phyloP scores from a whole-genome alignment of 2,113 vertebrate species.

The Atherinomorus stipes region DNA sequence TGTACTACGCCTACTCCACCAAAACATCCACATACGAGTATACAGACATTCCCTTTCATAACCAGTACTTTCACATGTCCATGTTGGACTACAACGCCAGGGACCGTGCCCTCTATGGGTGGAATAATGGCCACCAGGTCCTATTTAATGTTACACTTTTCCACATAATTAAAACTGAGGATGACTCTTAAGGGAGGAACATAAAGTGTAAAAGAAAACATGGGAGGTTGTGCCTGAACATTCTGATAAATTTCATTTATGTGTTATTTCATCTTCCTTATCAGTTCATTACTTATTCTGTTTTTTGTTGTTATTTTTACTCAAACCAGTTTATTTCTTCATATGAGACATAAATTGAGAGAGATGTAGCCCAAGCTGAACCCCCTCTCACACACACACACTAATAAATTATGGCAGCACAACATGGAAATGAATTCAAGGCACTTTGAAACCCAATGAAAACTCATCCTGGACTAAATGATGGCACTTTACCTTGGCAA shows the following conservation, averaged over 20 bases:
- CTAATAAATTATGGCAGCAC: not conserved
- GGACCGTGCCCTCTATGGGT: conserved; percentile 95
- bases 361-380: not conserved
- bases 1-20: conserved; percentile 97
- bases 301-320: not conserved
- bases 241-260: conserved; percentile 12
- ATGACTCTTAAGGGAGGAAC: conserved; percentile 85
- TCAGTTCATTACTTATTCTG: conserved; percentile 7
- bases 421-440: not conserved
- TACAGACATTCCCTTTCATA: conserved; percentile 98
- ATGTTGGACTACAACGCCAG: conserved; percentile 99
- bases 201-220: not conserved
- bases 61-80: conserved; percentile 99
- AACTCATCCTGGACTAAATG: conserved; percentile 20
- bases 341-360: not conserved
- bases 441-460: conserved; percentile 5
- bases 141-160: conserved; percentile 98
- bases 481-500: conserved; percentile 17
- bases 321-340: conserved; percentile 4
- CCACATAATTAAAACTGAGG: conserved; percentile 97
- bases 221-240: conserved; percentile 45
- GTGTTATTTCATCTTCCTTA: conserved; percentile 2
- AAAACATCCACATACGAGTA: conserved; percentile 97
- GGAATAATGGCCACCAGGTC: conserved; percentile 99
- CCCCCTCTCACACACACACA: not conserved